Base-by-base conservation (phyloP, 2,797 vertebrate genomes). In the Cercopithecus petaurista region DNA sequence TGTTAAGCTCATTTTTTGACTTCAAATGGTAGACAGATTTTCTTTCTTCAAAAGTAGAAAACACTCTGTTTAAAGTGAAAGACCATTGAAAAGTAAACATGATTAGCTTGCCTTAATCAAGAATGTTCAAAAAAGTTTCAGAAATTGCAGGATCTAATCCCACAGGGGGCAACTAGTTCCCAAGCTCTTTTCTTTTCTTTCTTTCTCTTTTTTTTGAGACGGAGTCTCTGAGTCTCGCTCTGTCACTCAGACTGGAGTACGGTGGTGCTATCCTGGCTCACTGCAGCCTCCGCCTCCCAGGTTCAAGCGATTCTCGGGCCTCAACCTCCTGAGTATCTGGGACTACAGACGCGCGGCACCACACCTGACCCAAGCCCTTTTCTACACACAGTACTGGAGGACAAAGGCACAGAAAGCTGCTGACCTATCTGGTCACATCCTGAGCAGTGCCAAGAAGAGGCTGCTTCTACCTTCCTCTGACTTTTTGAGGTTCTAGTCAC, bases 51-150 rank as follows among this genome's bases (percentile, higher is more conserved):
- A 90, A 61, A 88, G n/a, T 52, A 87, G 79, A 70, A 94, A 86
- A 88, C 28, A 59, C 33, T 75, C 61, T 48, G 10, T 24, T 88
- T 57, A 80, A 95, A 75, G 28, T 7, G 4, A n/a, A 86, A 92
- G 17, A 30, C 39, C 36, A 67, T 72, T 75, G 77, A 33, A 96
- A 91, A 94, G 79, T 91, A 93, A 97, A 46, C 36, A 48, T 30
- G 26, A 75, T 76, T 57, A 77, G 48, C 75, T 9, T 4, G 93
- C 77, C 41, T 95, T 80, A 46, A 28, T 67, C 64, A 70, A 88
- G 67, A 92, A 81, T 57, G 9, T 61, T 96, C 70, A 96, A 70
- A 97, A 85, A 17, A 28, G 93, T 95, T 77, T 50, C 80, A 93
- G 59, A 97, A 92, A 88, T 24, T 75, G 19, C 85, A 82, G 28